Percentiles rank a stretch among this genome's conserved stretches.
Conservation (phyloP, 1,140 invertebrate species). For the Drosophila sucinea region DNA sequence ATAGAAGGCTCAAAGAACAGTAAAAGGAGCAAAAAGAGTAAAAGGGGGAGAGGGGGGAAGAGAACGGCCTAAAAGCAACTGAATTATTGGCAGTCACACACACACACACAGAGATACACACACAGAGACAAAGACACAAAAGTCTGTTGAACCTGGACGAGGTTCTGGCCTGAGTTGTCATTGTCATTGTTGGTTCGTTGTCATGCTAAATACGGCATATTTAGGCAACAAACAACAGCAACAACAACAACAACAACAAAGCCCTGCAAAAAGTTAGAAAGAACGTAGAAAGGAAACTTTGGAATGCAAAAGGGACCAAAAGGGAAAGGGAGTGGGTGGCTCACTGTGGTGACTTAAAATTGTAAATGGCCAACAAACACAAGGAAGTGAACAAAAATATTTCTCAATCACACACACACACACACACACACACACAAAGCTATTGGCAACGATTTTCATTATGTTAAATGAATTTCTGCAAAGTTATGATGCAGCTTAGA, state of each 20-base stretch:
- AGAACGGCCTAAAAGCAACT: constrained; percentile 51
- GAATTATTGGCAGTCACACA: constrained; percentile 67
- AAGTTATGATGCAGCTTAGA: background rate
- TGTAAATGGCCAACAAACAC: constrained; percentile 6
- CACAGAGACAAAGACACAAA: constrained; percentile 9
- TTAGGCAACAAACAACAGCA: constrained; percentile 51
- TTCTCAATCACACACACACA: background rate
- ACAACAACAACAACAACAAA: constrained; percentile 49
- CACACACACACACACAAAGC: background rate
- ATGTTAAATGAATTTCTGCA: background rate
- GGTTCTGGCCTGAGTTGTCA: constrained; percentile 36
- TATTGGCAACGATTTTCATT: background rate
- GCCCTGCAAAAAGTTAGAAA: constrained; percentile 39
- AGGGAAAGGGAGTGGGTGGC: constrained; percentile 22
- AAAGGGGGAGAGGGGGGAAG: constrained; percentile 18
- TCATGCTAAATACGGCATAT: constrained; percentile 78
- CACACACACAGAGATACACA: background rate
- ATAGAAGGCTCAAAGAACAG: constrained; percentile 23
- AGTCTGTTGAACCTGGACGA: constrained; percentile 64
- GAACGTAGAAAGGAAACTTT: constrained; percentile 54
- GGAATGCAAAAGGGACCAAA: constrained; percentile 31
- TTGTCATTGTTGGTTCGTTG: constrained; percentile 62
- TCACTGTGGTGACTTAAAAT: constrained; percentile 15
- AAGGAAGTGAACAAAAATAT: background rate
- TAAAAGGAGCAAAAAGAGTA: constrained; percentile 19